Conservation (phyloP, 2,797 vertebrate species). For the Thaleichthys pacificus region DNA sequence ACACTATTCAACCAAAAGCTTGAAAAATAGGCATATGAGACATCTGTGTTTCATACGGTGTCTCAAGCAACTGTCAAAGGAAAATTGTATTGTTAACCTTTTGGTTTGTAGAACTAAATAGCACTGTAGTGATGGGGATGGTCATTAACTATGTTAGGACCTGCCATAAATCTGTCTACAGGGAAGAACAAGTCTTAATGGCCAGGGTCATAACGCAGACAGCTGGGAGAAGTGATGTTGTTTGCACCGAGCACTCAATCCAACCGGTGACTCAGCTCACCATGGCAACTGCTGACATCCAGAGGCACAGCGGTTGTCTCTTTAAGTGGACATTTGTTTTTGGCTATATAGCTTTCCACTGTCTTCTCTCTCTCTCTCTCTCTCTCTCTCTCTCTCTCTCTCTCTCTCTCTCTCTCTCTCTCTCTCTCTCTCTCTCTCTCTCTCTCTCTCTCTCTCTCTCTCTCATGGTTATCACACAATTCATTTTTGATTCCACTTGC, state of each 20-base stretch:
- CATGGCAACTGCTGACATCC: not conserved
- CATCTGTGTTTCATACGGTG: not conserved
- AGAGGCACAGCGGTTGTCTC: not conserved
- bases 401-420: not conserved
- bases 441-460: not conserved
- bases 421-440: not conserved
- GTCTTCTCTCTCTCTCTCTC: not conserved
- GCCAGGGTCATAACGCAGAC: not conserved
- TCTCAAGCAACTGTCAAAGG: not conserved
- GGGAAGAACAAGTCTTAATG: not conserved
- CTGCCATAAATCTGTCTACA: too few relatives aligned
- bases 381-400: too few relatives aligned
- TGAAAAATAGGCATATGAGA: not conserved
- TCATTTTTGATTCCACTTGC: too few relatives aligned
- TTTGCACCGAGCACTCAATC: not conserved
- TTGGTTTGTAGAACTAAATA: not conserved
- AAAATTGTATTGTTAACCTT: not conserved
- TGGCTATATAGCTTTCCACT: not conserved
- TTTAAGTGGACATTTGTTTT: not conserved
- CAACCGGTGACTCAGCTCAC: conserved; percentile 7
- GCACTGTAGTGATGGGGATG: not conserved
- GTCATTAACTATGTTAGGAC: too few relatives aligned
- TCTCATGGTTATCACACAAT: too few relatives aligned
- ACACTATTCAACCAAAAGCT: not conserved
- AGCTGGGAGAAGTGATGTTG: not conserved